These are phyloP conservation scores for Thrips palmi DNA, from an alignment of 1,140 invertebrate genomes.

Conservation along the genomic window DNA sequence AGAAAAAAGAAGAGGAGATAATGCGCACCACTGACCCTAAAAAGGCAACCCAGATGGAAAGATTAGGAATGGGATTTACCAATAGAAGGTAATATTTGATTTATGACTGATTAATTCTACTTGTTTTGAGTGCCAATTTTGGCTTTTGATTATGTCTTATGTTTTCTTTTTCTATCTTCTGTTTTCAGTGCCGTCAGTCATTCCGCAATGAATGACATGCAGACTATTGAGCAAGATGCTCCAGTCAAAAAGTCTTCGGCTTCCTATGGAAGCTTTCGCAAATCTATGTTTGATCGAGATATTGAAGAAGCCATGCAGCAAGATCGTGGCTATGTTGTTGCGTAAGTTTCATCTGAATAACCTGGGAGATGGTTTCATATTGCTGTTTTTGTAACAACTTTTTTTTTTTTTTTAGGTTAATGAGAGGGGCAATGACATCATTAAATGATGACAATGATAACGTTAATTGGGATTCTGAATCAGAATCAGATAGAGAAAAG, in stretches of 20 bases:
- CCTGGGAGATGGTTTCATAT: no score
- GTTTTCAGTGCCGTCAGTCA: slow-evolving; percentile 64
- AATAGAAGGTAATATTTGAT: slow-evolving; percentile 30
- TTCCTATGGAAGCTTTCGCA: slow-evolving; percentile 18
- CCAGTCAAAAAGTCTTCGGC: slow-evolving; percentile 23
- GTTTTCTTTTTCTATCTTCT: slow-evolving; percentile 18
- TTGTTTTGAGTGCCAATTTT: neutral
- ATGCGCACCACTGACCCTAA: slow-evolving; percentile 58
- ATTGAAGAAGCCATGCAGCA: no score
- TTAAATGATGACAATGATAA: no score
- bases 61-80: slow-evolving; percentile 82
- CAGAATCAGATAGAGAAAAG: no score
- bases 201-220: slow-evolving; percentile 85
- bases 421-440: no score
- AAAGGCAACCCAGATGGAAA: slow-evolving; percentile 76
- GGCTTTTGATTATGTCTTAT: slow-evolving; percentile 4
- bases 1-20: slow-evolving; percentile 61
- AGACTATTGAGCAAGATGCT: slow-evolving; percentile 71
- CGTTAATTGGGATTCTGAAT: no score
- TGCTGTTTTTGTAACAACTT: neutral
- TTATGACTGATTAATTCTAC: neutral
- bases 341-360: neutral
- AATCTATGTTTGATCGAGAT: slow-evolving; percentile 21
- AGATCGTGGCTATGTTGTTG: neutral
- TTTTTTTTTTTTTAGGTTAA: slow-evolving; percentile 10